phyloP scores from a whole-genome alignment of 2,113 vertebrate genomes.

The Paralichthys olivaceus region DNA sequence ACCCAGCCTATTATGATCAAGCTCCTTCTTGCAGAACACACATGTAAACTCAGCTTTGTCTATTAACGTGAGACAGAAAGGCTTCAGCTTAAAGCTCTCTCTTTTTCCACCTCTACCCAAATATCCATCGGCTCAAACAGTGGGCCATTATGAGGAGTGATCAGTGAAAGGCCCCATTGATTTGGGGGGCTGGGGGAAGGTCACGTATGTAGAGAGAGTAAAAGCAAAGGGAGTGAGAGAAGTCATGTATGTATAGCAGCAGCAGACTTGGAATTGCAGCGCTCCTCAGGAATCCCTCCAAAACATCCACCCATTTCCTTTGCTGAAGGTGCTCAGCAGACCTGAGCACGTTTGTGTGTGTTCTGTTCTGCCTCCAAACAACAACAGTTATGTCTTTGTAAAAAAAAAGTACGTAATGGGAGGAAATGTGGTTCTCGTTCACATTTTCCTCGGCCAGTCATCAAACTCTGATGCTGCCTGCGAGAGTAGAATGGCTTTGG shows the following conservation, averaged over 20 bases:
- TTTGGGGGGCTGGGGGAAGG: conserved; percentile 57
- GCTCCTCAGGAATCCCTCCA: conserved; percentile 53
- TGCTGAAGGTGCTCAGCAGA: conserved; percentile 36
- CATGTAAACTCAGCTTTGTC: conserved; percentile 51
- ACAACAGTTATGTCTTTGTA: conserved; percentile 45
- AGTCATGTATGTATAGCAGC: conserved; percentile 36
- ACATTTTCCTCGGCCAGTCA: conserved; percentile 41
- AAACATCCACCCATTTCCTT: conserved; percentile 75
- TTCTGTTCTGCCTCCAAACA: conserved; percentile 46
- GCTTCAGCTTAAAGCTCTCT: conserved; percentile 55
- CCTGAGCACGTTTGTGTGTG: conserved; percentile 22
- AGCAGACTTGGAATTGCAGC: conserved; percentile 48
- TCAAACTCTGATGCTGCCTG: conserved; percentile 29
- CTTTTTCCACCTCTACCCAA: conserved; percentile 62
- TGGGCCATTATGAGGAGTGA: conserved; percentile 73
- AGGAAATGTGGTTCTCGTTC: conserved; percentile 58
- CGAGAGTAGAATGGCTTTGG: conserved; percentile 7
- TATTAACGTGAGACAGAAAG: conserved; percentile 67
- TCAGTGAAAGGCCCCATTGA: conserved; percentile 80
- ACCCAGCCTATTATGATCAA: conserved; percentile 50
- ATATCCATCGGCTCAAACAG: conserved; percentile 66
- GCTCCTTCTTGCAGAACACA: conserved; percentile 32
- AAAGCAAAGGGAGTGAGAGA: conserved; percentile 18
- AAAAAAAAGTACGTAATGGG: conserved; percentile 25
- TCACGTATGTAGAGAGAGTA: conserved; percentile 58